Percentiles rank a stretch among this genome's conserved stretches.
These are phyloP conservation scores for Ciona savignyi DNA, from an alignment of 23 tunicate species.

Conservation along the genomic window DNA sequence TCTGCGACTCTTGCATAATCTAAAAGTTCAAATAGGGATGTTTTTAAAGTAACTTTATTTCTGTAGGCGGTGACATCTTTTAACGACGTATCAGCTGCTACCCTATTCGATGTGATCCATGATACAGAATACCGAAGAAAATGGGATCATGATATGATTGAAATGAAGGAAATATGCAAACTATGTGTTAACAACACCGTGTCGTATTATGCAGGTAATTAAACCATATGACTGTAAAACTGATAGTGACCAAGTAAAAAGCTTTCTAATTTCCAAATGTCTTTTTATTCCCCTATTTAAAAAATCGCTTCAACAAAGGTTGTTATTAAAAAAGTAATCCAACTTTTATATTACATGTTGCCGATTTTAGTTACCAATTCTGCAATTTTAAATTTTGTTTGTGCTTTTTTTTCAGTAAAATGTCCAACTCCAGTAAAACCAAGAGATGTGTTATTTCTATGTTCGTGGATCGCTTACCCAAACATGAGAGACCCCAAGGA, in stretches of 20 bases:
- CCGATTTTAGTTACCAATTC: too few species aligned
- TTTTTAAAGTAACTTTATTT: too few species aligned
- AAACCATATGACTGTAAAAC: too few species aligned
- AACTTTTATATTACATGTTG: too few species aligned
- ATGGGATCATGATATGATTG: constrained; percentile 98
- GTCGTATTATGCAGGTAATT: constrained; percentile 89
- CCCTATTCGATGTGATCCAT: constrained; percentile 90
- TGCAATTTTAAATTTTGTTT: too few species aligned
- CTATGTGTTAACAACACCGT: constrained; percentile 84
- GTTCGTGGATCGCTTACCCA: constrained; percentile 97
- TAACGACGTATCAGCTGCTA: constrained; percentile 57
- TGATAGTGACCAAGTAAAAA: too few species aligned
- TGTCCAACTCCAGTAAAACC: constrained; percentile 90
- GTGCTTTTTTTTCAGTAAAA: constrained; percentile 53
- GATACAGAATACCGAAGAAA: constrained; percentile 85
- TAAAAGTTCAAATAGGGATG: too few species aligned
- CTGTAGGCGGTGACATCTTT: constrained; percentile 61
- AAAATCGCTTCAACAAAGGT: too few species aligned
- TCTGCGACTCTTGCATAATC: too few species aligned
- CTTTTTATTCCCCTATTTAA: too few species aligned
- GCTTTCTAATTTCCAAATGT: too few species aligned
- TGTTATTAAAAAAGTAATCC: too few species aligned
- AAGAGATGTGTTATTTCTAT: constrained; percentile 76
- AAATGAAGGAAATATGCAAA: constrained; percentile 82
- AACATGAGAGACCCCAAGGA: constrained; percentile 88